phyloP scores from a whole-genome alignment of 2,888 invertebrate genomes.

The Erynnis tages region DNA sequence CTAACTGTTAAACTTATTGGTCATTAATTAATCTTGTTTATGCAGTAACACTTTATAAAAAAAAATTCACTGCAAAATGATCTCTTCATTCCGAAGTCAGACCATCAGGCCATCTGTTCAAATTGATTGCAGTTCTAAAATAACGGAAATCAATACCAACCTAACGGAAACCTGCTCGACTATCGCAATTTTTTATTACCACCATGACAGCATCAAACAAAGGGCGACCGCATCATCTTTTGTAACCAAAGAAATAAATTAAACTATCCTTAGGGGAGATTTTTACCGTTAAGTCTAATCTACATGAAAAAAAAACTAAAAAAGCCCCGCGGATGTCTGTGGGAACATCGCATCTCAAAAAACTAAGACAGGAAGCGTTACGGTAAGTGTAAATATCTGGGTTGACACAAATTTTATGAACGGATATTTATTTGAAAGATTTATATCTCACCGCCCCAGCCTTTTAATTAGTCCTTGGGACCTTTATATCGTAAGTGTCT shows the following conservation, averaged over 20 bases:
- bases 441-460: slow-evolving; percentile 43
- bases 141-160: slow-evolving; percentile 23
- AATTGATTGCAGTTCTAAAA: slow-evolving; percentile 3
- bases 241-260: slow-evolving; percentile 75
- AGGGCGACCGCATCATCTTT: slow-evolving; percentile 68
- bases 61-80: too few species aligned
- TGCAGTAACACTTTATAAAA: too few species aligned
- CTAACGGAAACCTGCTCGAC: slow-evolving; percentile 18
- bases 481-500: too few species aligned
- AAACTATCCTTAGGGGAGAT: slow-evolving; percentile 76
- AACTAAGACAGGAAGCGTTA: slow-evolving; percentile 67
- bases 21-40: too few species aligned
- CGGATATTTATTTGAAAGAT: slow-evolving; percentile 70
- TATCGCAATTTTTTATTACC: slow-evolving; percentile 44
- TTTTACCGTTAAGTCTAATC: slow-evolving; percentile 77
- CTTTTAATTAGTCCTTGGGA: slow-evolving; percentile 42
- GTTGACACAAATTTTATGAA: slow-evolving; percentile 64
- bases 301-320: slow-evolving; percentile 66
- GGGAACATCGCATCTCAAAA: slow-evolving; percentile 68
- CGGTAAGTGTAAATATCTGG: slow-evolving; percentile 72
- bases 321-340: slow-evolving; percentile 68
- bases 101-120: too few species aligned
- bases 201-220: slow-evolving; percentile 62
- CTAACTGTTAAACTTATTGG: too few species aligned
- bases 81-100: too few species aligned